Conservation (phyloP, 92 coral and sea anemone species). For the Parazoanthus atlanticus region DNA sequence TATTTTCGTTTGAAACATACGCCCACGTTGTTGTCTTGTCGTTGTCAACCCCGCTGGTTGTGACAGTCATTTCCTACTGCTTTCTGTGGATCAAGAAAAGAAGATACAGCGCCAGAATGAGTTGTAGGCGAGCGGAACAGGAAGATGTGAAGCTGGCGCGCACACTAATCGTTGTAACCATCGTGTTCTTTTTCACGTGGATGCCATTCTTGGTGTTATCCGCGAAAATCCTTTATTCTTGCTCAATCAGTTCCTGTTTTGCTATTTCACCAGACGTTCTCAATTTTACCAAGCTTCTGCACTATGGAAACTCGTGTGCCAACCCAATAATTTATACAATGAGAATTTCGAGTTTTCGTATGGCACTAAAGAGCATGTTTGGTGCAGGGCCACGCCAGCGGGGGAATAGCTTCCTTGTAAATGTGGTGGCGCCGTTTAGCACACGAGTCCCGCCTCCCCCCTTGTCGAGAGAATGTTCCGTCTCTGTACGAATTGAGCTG, state of each 20-base stretch:
- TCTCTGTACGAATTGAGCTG: background rate
- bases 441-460: background rate
- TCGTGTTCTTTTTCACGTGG: constrained; percentile 38
- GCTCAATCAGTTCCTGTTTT: constrained; percentile 15
- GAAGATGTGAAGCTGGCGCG: constrained; percentile 31
- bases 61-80: constrained; percentile 23
- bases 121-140: background rate
- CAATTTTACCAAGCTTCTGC: constrained; percentile 30
- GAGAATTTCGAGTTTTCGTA: constrained; percentile 33
- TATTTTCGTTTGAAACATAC: constrained; percentile 25
- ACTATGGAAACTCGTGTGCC: constrained; percentile 36
- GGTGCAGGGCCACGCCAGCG: background rate
- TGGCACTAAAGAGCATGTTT: constrained; percentile 24
- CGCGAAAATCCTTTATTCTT: constrained; percentile 23
- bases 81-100: constrained; percentile 28
- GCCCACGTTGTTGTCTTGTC: constrained; percentile 26
- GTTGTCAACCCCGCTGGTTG: constrained; percentile 19
- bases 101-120: constrained; percentile 21
- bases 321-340: constrained; percentile 37
- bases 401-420: background rate
- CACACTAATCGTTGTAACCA: constrained; percentile 12
- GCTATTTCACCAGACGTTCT: constrained; percentile 21
- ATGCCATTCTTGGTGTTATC: constrained; percentile 32
- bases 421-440: constrained; percentile 5
- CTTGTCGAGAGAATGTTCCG: background rate